These are phyloP conservation scores for Patiria pectinifera DNA, from an alignment of 53 echinoderm and acorn worm species.

Conservation along the genomic window DNA sequence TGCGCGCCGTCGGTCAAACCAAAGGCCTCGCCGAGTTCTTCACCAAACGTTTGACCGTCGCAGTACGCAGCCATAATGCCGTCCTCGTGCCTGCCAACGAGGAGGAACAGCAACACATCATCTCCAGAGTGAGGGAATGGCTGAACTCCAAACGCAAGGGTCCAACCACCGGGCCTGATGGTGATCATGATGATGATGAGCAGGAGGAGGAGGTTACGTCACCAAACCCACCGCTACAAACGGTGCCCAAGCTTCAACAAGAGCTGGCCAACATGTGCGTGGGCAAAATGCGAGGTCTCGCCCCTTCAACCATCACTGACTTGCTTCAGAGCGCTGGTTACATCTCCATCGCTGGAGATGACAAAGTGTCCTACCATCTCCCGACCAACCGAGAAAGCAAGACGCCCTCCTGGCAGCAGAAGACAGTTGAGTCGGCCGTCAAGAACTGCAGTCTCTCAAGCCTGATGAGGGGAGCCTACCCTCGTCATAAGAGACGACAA, in stretches of 20 bases:
- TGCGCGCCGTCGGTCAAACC: slow-evolving; percentile 31
- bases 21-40: slow-evolving; percentile 16
- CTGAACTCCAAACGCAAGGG: neutral
- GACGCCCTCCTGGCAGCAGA: slow-evolving; percentile 14
- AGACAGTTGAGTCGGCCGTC: slow-evolving; percentile 24
- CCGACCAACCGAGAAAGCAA: neutral
- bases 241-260: slow-evolving; percentile 1
- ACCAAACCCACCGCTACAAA: neutral
- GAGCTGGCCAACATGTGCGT: slow-evolving; percentile 35
- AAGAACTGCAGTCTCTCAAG: neutral
- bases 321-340: neutral
- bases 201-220: neutral
- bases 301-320: slow-evolving; percentile 15
- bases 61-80: slow-evolving; percentile 2
- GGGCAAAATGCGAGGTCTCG: slow-evolving; percentile 11
- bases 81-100: slow-evolving; percentile 16
- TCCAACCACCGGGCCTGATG: neutral
- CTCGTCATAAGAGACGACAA: neutral
- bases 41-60: slow-evolving; percentile 11
- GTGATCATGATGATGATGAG: no score
- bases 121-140: slow-evolving; percentile 23
- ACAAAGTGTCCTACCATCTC: slow-evolving; percentile 4
- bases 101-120: neutral
- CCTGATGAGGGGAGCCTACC: slow-evolving; percentile 26
- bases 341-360: neutral